Base-by-base conservation (phyloP, 2,113 vertebrate genomes). In the Ornithorhynchus anatinus region DNA sequence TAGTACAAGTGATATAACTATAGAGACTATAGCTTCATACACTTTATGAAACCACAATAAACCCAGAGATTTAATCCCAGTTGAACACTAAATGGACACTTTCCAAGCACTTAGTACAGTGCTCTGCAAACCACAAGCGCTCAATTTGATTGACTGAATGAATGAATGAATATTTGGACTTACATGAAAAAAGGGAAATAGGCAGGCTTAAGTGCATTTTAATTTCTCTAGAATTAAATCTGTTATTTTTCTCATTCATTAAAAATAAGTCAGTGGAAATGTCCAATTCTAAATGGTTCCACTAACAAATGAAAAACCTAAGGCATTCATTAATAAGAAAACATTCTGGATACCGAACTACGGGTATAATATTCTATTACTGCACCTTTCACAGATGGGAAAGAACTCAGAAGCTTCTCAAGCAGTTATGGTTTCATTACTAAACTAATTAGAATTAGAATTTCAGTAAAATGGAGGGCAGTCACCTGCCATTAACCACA, bases 101-200 rank as follows among this genome's bases (percentile, higher is more conserved):
- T 33, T 64, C 42, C 68, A 27, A 27, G 17, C n/a, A n/a, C n/a
- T n/a, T n/a, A n/a, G n/a, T n/a, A n/a, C n/a, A n/a, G n/a, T n/a
- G n/a, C n/a, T n/a, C n/a, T n/a, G n/a, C n/a, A n/a, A n/a, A n/a
- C n/a, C n/a, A n/a, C n/a, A n/a, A n/a, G n/a, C n/a, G n/a, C n/a
- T n/a, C n/a, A n/a, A n/a, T n/a, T n/a, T n/a, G n/a, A n/a, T n/a
- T n/a, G n/a, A n/a, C n/a, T n/a, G n/a, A n/a, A n/a, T n/a, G n/a
- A n/a, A n/a, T n/a, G n/a, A n/a, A n/a, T n/a, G 40, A 38, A 11
- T 59, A 47, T 59, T 73, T 69, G 59, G 0, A 35, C 67, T 47
- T 71, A 72, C 74, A 59, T 47, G 45, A 74, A 31, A 17, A 67
- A 82, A 57, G 32, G 59, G 42, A 73, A 69, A 32, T 51, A 57